Evolutionary conservation across 2,888 invertebrate genomes (phyloP).

Genomic region (Drosophila lutescens): DNA sequence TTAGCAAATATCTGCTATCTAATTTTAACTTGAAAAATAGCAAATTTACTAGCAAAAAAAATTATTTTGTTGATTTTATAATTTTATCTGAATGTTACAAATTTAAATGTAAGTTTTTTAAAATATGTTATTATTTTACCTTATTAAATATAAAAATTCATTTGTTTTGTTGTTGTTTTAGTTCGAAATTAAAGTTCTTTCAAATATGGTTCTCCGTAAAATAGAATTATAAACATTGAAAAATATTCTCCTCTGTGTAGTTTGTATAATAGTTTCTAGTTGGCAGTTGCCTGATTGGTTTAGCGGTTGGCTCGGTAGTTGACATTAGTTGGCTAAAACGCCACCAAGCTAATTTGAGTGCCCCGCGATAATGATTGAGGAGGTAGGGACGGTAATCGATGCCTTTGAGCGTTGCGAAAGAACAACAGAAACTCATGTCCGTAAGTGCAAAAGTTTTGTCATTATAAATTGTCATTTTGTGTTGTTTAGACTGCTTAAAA

Average conservation of each 20-base stretch:
- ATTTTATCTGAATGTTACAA: no score
- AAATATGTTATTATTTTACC: no score
- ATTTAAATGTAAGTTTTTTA: no score
- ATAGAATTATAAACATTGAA: no score
- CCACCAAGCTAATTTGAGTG: conserved; percentile 24
- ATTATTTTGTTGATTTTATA: no score
- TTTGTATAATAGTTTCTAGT: conserved; percentile 24
- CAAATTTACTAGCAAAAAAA: no score
- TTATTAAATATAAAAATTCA: no score
- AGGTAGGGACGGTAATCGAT: conserved; percentile 26
- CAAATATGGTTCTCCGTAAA: no score
- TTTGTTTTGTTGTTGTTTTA: no score
- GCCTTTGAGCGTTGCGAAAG: neutral
- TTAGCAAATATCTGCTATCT: no score
- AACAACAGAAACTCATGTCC: neutral
- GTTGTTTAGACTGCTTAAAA: conserved; percentile 21
- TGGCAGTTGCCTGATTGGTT: conserved; percentile 66
- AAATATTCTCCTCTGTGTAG: neutral
- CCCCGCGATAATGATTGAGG: conserved; percentile 11
- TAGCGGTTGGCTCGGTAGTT: conserved; percentile 39
- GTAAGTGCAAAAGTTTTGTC: conserved; percentile 7
- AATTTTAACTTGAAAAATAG: no score
- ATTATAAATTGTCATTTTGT: conserved; percentile 35
- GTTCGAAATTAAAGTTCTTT: no score
- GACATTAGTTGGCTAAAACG: conserved; percentile 26